These are phyloP conservation scores for Melanostigma gelatinosum DNA, from an alignment of 2,113 vertebrate genomes.

Conservation along the genomic window DNA sequence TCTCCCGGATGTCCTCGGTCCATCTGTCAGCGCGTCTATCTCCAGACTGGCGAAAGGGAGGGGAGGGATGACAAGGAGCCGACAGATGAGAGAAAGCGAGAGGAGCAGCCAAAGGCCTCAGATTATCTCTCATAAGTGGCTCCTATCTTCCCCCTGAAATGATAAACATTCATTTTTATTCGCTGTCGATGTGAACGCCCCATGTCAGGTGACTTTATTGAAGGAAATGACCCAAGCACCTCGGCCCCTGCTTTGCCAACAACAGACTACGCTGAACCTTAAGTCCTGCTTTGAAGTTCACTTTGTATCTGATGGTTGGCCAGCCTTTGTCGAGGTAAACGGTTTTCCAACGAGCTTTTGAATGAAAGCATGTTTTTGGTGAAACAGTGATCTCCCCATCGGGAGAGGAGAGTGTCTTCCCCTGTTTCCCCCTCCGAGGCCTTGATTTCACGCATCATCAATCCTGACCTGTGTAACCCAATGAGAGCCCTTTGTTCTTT, in stretches of 20 bases:
- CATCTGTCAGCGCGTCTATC: slow-evolving; percentile 69
- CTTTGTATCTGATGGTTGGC: slow-evolving; percentile 2
- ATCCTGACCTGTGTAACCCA: slow-evolving; percentile 71
- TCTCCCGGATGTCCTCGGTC: slow-evolving; percentile 58
- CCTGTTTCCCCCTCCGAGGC: slow-evolving; percentile 15
- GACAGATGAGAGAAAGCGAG: slow-evolving; percentile 59
- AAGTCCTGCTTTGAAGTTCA: slow-evolving; percentile 33
- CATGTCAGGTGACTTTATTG: background rate
- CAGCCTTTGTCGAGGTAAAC: slow-evolving; percentile 4
- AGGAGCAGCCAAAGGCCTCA: slow-evolving; percentile 29
- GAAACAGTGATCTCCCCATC: slow-evolving; percentile 22
- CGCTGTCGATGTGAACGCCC: background rate
- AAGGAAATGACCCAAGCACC: background rate
- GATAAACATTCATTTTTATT: slow-evolving; percentile 24
- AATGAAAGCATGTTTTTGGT: background rate
- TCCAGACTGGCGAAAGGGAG: slow-evolving; percentile 41
- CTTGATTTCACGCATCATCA: slow-evolving; percentile 71
- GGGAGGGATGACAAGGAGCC: slow-evolving; percentile 40
- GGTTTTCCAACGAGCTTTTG: slow-evolving; percentile 19
- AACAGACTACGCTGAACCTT: slow-evolving; percentile 1
- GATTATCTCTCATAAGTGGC: slow-evolving; percentile 29
- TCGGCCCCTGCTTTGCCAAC: background rate
- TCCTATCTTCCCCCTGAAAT: slow-evolving; percentile 36
- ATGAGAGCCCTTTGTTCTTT: slow-evolving; percentile 67
- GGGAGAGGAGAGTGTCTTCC: slow-evolving; percentile 35